Evolutionary conservation across 2,888 invertebrate species (phyloP).

Genomic region (Metalampra italica): DNA sequence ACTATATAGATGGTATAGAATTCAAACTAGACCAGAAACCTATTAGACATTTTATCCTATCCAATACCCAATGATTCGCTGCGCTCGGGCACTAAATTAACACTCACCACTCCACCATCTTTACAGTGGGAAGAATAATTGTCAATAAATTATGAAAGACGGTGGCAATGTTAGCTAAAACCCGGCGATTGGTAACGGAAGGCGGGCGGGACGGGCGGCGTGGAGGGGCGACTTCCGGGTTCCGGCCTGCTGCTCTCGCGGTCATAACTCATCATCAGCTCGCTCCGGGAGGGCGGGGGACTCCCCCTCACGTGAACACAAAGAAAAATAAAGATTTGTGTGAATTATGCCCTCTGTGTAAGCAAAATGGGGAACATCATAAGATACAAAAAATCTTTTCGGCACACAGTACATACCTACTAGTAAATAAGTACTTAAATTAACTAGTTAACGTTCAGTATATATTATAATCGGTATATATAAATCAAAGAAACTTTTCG

Average conservation of each 20-base stretch:
- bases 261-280: constrained; percentile 74
- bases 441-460: too few species aligned
- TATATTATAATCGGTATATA: too few species aligned
- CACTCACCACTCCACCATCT: not conserved
- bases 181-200: constrained; percentile 71
- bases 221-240: constrained; percentile 67
- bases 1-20: too few species aligned
- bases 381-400: constrained; percentile 33
- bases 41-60: too few species aligned
- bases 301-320: constrained; percentile 52
- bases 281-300: constrained; percentile 51
- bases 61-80: too few species aligned
- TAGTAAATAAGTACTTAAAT: too few species aligned
- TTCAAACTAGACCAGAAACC: too few species aligned
- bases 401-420: too few species aligned
- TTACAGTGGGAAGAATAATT: constrained; percentile 1
- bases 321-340: constrained; percentile 72
- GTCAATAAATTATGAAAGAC: constrained; percentile 66
- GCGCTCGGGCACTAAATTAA: too few species aligned
- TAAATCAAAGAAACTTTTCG: too few species aligned
- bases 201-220: constrained; percentile 52
- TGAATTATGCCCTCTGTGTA: constrained; percentile 60
- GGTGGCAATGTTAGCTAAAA: constrained; percentile 44
- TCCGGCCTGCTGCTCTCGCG: constrained; percentile 43
- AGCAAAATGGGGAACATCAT: constrained; percentile 48